Percentiles rank a stretch among this genome's conserved stretches.
phyloP scores from a whole-genome alignment of 2,113 vertebrate species.

The Delphinus delphis region DNA sequence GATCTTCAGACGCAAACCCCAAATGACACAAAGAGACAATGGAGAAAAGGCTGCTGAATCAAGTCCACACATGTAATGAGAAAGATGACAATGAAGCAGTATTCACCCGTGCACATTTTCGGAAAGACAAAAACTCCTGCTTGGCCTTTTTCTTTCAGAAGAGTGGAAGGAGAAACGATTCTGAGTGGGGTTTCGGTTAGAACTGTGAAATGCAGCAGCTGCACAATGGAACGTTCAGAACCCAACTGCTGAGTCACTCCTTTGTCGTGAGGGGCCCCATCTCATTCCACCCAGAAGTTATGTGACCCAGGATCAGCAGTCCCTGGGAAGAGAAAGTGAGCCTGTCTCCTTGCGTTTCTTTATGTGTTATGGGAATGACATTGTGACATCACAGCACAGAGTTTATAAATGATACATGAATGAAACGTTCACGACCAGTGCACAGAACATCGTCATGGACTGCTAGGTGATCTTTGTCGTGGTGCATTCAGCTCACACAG shows the following conservation, averaged over 20 bases:
- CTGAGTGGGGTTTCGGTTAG: background rate
- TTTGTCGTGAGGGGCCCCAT: background rate
- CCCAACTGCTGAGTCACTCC: background rate
- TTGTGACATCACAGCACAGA: conserved; percentile 58
- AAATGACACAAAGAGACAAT: background rate
- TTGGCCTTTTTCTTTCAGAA: background rate
- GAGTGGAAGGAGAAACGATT: background rate
- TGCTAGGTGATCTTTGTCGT: conserved; percentile 6
- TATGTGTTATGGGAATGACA: background rate
- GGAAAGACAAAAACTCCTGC: background rate
- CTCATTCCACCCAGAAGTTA: background rate
- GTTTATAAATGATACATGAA: conserved; percentile 78
- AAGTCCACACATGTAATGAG: background rate
- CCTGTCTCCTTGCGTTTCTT: background rate
- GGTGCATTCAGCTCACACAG: conserved; percentile 9
- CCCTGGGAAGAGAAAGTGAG: background rate
- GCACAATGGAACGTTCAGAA: background rate
- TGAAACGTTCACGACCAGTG: conserved; percentile 52
- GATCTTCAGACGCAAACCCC: background rate
- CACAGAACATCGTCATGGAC: conserved; percentile 58
- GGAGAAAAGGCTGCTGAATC: background rate
- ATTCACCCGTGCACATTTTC: background rate
- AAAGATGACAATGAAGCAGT: background rate
- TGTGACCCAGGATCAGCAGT: background rate
- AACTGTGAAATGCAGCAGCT: background rate